phyloP scores from a whole-genome alignment of 2,888 invertebrate genomes.

The Morpho helenor region DNA sequence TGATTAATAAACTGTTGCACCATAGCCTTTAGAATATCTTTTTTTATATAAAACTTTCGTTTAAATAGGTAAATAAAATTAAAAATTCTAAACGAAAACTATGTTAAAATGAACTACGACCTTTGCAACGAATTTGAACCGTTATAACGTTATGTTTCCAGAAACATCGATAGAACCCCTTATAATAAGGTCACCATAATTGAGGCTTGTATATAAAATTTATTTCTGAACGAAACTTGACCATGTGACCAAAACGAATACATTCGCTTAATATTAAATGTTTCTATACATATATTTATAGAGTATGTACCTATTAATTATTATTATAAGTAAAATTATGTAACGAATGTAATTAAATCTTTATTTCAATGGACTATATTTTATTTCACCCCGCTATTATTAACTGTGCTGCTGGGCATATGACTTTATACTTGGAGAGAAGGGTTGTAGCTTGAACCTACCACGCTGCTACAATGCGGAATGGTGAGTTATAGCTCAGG shows the following conservation, averaged over 20 bases:
- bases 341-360: conserved; percentile 79
- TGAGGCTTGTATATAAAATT: conserved; percentile 9
- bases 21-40: no score
- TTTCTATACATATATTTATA: conserved; percentile 77
- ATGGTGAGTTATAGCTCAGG: no score
- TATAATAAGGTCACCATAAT: conserved; percentile 10
- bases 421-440: no score
- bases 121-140: not conserved
- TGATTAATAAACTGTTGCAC: no score
- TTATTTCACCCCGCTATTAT: conserved; percentile 36
- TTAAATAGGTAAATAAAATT: not conserved
- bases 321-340: conserved; percentile 76
- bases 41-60: no score
- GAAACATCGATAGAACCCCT: conserved; percentile 4
- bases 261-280: conserved; percentile 77
- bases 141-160: conserved; percentile 1
- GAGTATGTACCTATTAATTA: conserved; percentile 75
- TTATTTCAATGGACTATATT: conserved; percentile 64
- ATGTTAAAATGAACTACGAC: conserved; percentile 1
- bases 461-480: no score
- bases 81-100: not conserved
- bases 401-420: no score
- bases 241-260: conserved; percentile 76
- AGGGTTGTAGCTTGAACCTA: no score
- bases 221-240: conserved; percentile 36